Percentiles rank a stretch among this genome's conserved stretches.
phyloP scores from a whole-genome alignment of 2,888 invertebrate species.

The Pedicia rivosa region DNA sequence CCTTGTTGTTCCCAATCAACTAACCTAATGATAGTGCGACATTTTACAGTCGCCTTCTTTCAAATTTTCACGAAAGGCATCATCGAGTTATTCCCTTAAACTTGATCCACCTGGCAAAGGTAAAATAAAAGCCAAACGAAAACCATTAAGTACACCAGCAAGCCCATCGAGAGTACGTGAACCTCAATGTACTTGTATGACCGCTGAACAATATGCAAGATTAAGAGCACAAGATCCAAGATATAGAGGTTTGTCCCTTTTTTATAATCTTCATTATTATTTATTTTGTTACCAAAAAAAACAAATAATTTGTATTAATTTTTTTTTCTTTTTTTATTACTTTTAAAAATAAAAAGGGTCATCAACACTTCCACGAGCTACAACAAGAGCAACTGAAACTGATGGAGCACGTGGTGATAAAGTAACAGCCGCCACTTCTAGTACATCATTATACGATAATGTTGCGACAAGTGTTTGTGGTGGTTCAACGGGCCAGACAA shows the following conservation, averaged over 20 bases:
- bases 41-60: slow-evolving; percentile 88
- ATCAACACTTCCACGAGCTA: slow-evolving; percentile 68
- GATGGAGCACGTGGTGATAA: slow-evolving; percentile 43
- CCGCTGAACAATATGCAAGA: slow-evolving; percentile 78
- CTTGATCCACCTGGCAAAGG: slow-evolving; percentile 79
- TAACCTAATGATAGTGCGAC: slow-evolving; percentile 41
- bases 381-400: slow-evolving; percentile 51
- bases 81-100: slow-evolving; percentile 91
- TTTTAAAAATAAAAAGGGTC: slow-evolving; percentile 45
- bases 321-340: too few species aligned
- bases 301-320: slow-evolving; percentile 12
- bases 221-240: slow-evolving; percentile 70
- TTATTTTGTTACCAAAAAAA: not conserved
- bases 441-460: slow-evolving; percentile 77
- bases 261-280: not conserved
- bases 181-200: slow-evolving; percentile 91
- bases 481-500: not conserved
- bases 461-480: slow-evolving; percentile 31
- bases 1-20: slow-evolving; percentile 31
- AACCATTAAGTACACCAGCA: slow-evolving; percentile 84
- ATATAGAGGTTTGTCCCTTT: slow-evolving; percentile 39
- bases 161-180: slow-evolving; percentile 74
- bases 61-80: slow-evolving; percentile 95
- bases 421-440: slow-evolving; percentile 73
- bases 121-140: slow-evolving; percentile 75